Evolutionary conservation across 2,888 invertebrate genomes (phyloP), one percentile per base, ranked within the genome.

Genomic region (Philhelius pedissequus): DNA sequence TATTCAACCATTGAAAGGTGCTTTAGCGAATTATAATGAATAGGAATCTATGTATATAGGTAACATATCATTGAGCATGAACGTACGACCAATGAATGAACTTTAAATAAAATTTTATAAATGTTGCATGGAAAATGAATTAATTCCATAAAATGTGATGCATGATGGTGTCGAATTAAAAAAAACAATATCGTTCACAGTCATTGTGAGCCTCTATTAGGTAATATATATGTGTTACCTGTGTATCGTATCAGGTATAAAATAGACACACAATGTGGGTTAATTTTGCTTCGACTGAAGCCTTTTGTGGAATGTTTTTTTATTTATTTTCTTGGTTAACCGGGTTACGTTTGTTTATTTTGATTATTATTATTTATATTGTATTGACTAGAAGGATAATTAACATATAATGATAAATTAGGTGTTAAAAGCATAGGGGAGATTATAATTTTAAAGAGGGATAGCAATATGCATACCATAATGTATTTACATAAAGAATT

Each of bases 221-320:
- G 71, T 75, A 80, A 84, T 66, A 54, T 2, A 13, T 6, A 15
- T 15, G 40, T 13, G 0, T 54, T 25, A 18, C 7, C 4, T 32
- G n/a, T 48, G 7, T 25, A 40, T 18, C 11, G 62, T 27, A 43
- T 43, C 40, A 58, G 70, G 71, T 68, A 35, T 48, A 38, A 18
- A 35, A 43, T 64, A 71, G 32, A 30, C 32, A 48, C 80, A 80
- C 84, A 84, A 80, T 80, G 64, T 80, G 75, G 80, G 75, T 76
- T 80, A 84, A 84, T 84, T 84, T n/a, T 76, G 54, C 45, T 69
- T 43, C 64, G 45, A 30, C 35, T 68, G 43, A 58, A 70, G 32
- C 27, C 58, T 64, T 81, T 70, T 76, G 50, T 66, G 71, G 73
- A 68, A 38, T 64, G 11, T 20, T 15, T 18, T 13, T 9, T 22